Evolutionary conservation across 2,888 invertebrate species (phyloP).

Genomic region (Anorthoa munda): DNA sequence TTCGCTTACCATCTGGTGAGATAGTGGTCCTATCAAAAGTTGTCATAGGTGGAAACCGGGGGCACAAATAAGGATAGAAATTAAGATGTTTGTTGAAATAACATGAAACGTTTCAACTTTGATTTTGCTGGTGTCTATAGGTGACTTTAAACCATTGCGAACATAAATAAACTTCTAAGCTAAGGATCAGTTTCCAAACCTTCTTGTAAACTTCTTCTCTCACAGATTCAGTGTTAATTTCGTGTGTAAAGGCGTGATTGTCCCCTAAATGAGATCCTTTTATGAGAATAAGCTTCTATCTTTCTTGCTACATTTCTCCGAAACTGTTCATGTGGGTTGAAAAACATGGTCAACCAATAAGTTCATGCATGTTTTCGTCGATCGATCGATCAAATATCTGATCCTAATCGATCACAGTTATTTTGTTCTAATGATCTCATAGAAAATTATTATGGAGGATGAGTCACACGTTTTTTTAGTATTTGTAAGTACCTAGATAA

Average conservation of each 20-base stretch:
- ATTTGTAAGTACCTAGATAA: conserved; percentile 1
- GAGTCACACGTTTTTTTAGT: conserved; percentile 28
- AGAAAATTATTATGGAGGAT: conserved; percentile 23
- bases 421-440: conserved; percentile 55
- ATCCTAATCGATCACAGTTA: conserved; percentile 55
- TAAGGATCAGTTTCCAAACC: too few species aligned
- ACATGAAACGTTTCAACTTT: too few species aligned
- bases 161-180: too few species aligned
- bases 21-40: background rate
- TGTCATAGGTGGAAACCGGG: background rate
- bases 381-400: conserved; percentile 32
- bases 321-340: conserved; percentile 5
- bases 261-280: too few species aligned
- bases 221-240: too few species aligned
- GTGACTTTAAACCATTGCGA: too few species aligned
- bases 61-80: background rate
- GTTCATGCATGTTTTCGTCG: conserved; percentile 18
- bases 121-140: too few species aligned
- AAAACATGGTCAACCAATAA: background rate
- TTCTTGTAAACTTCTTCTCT: too few species aligned
- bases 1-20: background rate
- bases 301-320: background rate
- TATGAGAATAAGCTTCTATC: background rate
- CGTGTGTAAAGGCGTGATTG: too few species aligned
- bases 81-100: background rate